Conservation (phyloP, 2,888 invertebrate genomes). For the Erannis defoliaria region DNA sequence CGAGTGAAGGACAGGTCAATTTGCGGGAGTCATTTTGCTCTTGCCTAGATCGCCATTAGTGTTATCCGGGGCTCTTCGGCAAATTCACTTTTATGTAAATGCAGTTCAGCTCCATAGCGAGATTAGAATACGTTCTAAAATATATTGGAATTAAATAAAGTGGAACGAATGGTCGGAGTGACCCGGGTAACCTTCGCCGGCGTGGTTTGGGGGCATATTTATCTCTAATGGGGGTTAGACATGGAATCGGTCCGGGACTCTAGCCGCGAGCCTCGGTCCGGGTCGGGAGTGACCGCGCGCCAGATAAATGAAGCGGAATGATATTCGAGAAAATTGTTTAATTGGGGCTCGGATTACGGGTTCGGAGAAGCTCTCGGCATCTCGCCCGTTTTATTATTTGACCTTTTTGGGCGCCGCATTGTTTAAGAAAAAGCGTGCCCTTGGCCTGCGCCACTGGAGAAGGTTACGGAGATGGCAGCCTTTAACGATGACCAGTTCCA, state of each 20-base stretch:
- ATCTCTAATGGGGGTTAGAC: slow-evolving; percentile 82
- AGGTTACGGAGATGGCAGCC: slow-evolving; percentile 15
- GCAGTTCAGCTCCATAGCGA: slow-evolving; percentile 51
- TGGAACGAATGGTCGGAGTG: slow-evolving; percentile 65
- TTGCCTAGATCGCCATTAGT: slow-evolving; percentile 65
- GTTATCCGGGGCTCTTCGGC: slow-evolving; percentile 55
- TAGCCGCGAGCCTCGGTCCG: slow-evolving; percentile 79
- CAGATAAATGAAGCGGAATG: slow-evolving; percentile 75
- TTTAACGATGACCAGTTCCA: slow-evolving; percentile 18
- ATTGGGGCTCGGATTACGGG: slow-evolving; percentile 81
- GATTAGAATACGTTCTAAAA: slow-evolving; percentile 62
- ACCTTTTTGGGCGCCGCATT: slow-evolving; percentile 55
- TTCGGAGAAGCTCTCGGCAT: slow-evolving; percentile 60
- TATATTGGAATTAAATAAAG: slow-evolving; percentile 64
- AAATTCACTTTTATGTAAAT: slow-evolving; percentile 72
- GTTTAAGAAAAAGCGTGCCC: slow-evolving; percentile 41
- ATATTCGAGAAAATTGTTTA: slow-evolving; percentile 85
- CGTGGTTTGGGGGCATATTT: slow-evolving; percentile 82
- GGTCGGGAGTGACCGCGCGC: slow-evolving; percentile 73
- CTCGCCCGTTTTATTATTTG: slow-evolving; percentile 59
- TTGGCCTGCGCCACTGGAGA: slow-evolving; percentile 46
- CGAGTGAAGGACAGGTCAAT: slow-evolving; percentile 83
- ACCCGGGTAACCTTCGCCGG: slow-evolving; percentile 67
- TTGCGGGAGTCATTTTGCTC: slow-evolving; percentile 77
- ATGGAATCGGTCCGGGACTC: slow-evolving; percentile 72